Percentiles rank a stretch among this genome's conserved stretches.
These are phyloP conservation scores for Dolichoris vasculosae DNA, from an alignment of 1,140 invertebrate genomes.

Conservation along the genomic window DNA sequence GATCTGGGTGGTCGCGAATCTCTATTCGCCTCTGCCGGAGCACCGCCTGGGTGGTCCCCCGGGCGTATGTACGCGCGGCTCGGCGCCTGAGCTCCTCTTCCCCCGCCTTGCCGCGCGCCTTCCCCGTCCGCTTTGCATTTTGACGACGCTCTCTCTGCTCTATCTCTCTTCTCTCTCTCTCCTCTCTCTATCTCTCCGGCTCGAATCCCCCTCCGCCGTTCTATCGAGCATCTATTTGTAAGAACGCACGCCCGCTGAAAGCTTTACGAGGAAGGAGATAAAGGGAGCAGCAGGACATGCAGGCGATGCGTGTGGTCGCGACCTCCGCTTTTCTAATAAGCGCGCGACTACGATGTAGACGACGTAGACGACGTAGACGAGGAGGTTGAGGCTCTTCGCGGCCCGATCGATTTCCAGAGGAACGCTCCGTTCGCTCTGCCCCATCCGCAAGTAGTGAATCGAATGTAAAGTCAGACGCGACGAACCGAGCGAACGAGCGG, in stretches of 20 bases:
- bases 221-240: slow-evolving; percentile 44
- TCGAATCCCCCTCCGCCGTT: slow-evolving; percentile 41
- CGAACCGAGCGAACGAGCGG: slow-evolving; percentile 41
- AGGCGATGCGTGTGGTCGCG: slow-evolving; percentile 64
- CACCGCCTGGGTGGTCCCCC: slow-evolving; percentile 71
- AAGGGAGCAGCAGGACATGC: slow-evolving; percentile 55
- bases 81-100: slow-evolving; percentile 52
- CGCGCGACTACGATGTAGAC: not conserved
- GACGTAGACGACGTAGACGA: not conserved
- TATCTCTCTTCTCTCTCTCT: not conserved
- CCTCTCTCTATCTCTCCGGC: not conserved
- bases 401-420: slow-evolving; percentile 20
- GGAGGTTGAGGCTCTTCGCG: slow-evolving; percentile 17
- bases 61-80: slow-evolving; percentile 38
- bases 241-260: slow-evolving; percentile 33
- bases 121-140: slow-evolving; percentile 43
- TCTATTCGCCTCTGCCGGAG: slow-evolving; percentile 68
- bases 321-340: slow-evolving; percentile 18
- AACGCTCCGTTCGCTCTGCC: slow-evolving; percentile 10
- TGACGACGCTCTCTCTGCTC: slow-evolving; percentile 24
- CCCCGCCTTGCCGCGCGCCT: slow-evolving; percentile 53
- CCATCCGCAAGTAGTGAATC: slow-evolving; percentile 72
- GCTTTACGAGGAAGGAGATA: slow-evolving; percentile 48
- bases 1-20: slow-evolving; percentile 69
- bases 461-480: slow-evolving; percentile 71